Conservation (phyloP, 2,797 vertebrate genomes). For the Rhyacichthys aspro region DNA sequence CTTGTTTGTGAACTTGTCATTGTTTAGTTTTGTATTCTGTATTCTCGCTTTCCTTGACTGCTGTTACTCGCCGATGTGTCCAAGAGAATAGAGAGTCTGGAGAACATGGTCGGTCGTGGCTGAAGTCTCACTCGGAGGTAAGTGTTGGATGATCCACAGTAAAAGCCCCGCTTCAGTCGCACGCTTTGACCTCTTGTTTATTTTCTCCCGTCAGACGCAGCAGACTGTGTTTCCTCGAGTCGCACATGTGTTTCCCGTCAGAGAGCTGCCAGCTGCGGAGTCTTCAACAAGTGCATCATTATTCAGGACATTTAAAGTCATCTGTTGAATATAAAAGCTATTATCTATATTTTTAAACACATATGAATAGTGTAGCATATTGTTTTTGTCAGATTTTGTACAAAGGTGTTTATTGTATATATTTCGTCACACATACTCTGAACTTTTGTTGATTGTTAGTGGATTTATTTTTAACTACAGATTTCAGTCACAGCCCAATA, state of each 20-base stretch:
- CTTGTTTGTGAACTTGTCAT: too few species aligned
- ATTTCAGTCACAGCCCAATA: not conserved
- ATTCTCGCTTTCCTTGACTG: constrained; percentile 66
- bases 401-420: constrained; percentile 55
- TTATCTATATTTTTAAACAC: too few species aligned
- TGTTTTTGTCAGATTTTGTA: constrained; percentile 29
- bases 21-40: not conserved
- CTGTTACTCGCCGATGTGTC: constrained; percentile 74
- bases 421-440: too few species aligned
- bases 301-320: too few species aligned
- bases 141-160: constrained; percentile 26
- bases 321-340: too few species aligned
- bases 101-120: constrained; percentile 62
- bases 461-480: too few species aligned
- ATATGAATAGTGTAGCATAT: not conserved
- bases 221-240: constrained; percentile 1
- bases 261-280: not conserved
- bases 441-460: too few species aligned
- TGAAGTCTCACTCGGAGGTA: constrained; percentile 51
- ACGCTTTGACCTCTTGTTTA: constrained; percentile 49
- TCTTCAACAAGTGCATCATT: too few species aligned
- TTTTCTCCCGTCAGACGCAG: constrained; percentile 49
- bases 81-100: constrained; percentile 74
- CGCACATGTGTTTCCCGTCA: constrained; percentile 24
- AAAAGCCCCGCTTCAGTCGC: constrained; percentile 7